Base-by-base conservation (phyloP, 2,113 vertebrate species). In the Xenus cinereus region DNA sequence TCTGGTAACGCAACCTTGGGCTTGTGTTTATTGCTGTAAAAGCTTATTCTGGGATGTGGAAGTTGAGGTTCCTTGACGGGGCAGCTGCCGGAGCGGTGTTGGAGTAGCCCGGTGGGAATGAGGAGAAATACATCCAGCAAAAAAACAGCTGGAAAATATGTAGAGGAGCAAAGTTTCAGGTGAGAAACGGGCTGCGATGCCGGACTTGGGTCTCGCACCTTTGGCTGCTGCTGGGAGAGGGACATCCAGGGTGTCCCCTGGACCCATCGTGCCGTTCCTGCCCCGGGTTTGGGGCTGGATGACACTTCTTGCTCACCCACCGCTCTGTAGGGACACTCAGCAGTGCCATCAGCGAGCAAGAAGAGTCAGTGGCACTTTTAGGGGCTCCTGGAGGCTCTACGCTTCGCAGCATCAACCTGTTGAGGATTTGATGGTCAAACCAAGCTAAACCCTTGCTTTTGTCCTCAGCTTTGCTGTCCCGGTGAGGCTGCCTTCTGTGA, bases 291-390 rank as follows among this genome's bases (percentile, higher is more conserved):
- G 22, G 63, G 50, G 43, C 28, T 12, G 43, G 14, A 6, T 0
- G 15, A 9, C 21, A 51, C 37, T 59, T 37, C 14, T 33, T 35
- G 50, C 62, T 60, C 3, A 4, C 18, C 60, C 3, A 1, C 22
- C 0, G 2, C 13, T 2, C 46, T 10, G 41, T 21, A 5, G 33
- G 2, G 68, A 35, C 33, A 1, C 69, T 84, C 1, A 0, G 22
- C 0, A 3, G 50, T 0, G 2, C 54, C n/a, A 14, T 46, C 39
- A 10, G 5, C 0, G 3, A 69, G n/a, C 9, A 8, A 22, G 45
- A 67, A 50, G 86, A 35, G 1, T 14, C 3, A 0, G 13, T 33
- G 53, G n/a, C 3, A 0, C 68, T 63, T 20, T 10, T 19, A 13
- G 66, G 24, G 19, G n/a, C 74, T 77, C 21, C 1, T 46, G n/a